phyloP scores from a whole-genome alignment of 2,888 invertebrate species.

The Dynastes grantii region DNA sequence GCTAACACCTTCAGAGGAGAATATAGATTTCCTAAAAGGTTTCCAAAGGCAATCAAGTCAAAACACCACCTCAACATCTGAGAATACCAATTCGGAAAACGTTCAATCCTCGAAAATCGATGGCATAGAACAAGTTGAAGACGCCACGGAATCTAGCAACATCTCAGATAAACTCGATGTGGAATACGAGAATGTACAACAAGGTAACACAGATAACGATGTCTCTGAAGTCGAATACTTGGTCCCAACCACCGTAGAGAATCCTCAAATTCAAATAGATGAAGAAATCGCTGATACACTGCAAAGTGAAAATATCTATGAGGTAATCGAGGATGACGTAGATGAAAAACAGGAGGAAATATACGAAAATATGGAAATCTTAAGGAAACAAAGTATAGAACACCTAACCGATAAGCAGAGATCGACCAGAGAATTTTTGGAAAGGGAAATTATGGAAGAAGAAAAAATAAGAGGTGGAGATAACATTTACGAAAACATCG shows the following conservation, averaged over 20 bases:
- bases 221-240: conserved; percentile 47
- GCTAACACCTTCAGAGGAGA: conserved; percentile 70
- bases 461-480: conserved; percentile 51
- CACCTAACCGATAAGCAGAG: background rate
- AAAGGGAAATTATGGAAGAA: conserved; percentile 51
- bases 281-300: conserved; percentile 22
- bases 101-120: conserved; percentile 46
- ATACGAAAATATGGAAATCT: conserved; percentile 48
- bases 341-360: conserved; percentile 38
- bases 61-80: conserved; percentile 55
- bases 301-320: conserved; percentile 46
- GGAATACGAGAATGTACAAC: conserved; percentile 59
- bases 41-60: conserved; percentile 63
- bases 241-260: conserved; percentile 7
- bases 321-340: conserved; percentile 44
- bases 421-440: conserved; percentile 39
- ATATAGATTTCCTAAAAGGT: conserved; percentile 69
- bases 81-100: conserved; percentile 45
- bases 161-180: conserved; percentile 45
- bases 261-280: background rate
- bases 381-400: conserved; percentile 33
- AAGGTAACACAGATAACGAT: conserved; percentile 37
- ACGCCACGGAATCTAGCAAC: conserved; percentile 43
- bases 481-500: conserved; percentile 60
- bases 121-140: conserved; percentile 54